Percentiles rank a stretch among this genome's conserved stretches.
Evolutionary conservation across 2,888 invertebrate species (phyloP).

Genomic region (Drosophila diplacantha): DNA sequence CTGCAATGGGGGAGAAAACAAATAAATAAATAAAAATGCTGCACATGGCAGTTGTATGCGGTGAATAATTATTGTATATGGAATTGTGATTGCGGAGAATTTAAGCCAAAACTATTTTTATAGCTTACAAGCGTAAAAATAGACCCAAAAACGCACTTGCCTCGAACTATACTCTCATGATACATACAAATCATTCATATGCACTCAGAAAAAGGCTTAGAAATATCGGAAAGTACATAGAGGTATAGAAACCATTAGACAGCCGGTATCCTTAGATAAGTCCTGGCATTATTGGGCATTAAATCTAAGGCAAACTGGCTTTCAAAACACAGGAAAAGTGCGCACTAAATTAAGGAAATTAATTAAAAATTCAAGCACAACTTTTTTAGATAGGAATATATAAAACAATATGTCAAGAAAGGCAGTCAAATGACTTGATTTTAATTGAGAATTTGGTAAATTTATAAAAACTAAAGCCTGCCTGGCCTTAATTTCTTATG

Average conservation of each 20-base stretch:
- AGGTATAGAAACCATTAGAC: not conserved
- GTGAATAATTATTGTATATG: not conserved
- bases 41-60: not conserved
- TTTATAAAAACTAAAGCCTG: too few relatives aligned
- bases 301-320: too few relatives aligned
- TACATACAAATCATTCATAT: not conserved
- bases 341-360: too few relatives aligned
- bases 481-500: too few relatives aligned
- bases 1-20: constrained; percentile 76
- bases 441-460: too few relatives aligned
- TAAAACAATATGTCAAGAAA: too few relatives aligned
- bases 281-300: not conserved
- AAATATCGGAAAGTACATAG: too few relatives aligned
- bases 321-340: too few relatives aligned
- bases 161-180: not conserved
- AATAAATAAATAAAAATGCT: not conserved
- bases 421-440: too few relatives aligned
- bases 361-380: not conserved
- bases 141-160: not conserved
- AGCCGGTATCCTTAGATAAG: not conserved
- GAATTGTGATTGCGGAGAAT: not conserved
- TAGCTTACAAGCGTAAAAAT: not conserved
- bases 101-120: not conserved
- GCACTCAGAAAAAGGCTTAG: not conserved
- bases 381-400: not conserved